A percentile compares a stretch with the other conserved stretches of the same genome.
These are phyloP conservation scores for Chrysaora quinquecirrha DNA, from an alignment of 30 jellyfish, hydroid and myxozoan genomes.

Conservation along the genomic window DNA sequence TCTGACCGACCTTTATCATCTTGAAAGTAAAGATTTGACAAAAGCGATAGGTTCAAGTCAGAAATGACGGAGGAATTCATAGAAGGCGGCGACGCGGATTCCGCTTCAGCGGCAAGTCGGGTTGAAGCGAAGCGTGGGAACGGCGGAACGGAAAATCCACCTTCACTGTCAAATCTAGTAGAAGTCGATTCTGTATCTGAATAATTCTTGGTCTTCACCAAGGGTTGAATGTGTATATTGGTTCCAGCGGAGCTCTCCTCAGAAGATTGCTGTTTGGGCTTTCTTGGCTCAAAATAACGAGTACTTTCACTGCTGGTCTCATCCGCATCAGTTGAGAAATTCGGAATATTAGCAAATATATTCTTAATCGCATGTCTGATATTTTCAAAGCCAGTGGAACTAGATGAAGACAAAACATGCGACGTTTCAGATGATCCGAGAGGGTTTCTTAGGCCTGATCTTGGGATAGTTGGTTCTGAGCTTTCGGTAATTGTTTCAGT, in stretches of 20 bases:
- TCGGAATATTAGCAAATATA: background rate
- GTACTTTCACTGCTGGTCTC: background rate
- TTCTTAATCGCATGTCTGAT: background rate
- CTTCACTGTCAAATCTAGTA: slow-evolving; percentile 23
- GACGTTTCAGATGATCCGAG: background rate
- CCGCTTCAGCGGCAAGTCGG: slow-evolving; percentile 21
- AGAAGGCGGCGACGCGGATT: slow-evolving; percentile 12
- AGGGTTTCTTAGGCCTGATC: background rate
- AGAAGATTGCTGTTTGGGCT: background rate
- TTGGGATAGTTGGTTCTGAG: background rate
- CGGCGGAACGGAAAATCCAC: slow-evolving; percentile 29
- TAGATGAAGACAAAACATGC: background rate
- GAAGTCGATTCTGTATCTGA: slow-evolving; percentile 23
- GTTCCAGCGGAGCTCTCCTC: background rate
- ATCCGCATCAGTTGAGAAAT: background rate
- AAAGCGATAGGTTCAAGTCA: slow-evolving; percentile 8
- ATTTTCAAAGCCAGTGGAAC: background rate
- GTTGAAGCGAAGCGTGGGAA: slow-evolving; percentile 55
- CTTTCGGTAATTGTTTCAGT: background rate
- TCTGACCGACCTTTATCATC: slow-evolving; percentile 52
- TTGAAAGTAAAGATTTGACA: background rate
- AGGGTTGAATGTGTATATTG: background rate
- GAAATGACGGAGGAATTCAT: slow-evolving; percentile 11
- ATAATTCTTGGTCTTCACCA: background rate
- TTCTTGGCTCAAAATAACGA: background rate